Conservation (phyloP, 2,888 invertebrate species). For the Tipula helvola region DNA sequence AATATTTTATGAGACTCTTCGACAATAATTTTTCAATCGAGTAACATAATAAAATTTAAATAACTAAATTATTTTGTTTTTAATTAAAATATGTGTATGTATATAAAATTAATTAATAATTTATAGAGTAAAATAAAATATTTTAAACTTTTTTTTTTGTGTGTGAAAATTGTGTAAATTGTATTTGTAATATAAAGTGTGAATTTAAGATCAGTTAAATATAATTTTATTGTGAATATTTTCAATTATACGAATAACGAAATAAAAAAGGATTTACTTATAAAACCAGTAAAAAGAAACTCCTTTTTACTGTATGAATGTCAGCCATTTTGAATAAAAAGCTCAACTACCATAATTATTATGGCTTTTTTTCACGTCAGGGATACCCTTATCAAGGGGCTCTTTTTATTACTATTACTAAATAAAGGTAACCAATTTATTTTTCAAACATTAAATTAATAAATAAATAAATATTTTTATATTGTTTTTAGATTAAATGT, state of each 20-base stretch:
- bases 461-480: neutral
- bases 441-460: neutral
- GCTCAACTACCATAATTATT: constrained; percentile 17
- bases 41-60: neutral
- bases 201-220: neutral
- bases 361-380: neutral
- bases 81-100: neutral
- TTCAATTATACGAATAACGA: neutral
- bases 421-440: neutral
- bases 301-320: constrained; percentile 18
- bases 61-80: neutral
- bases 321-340: constrained; percentile 27
- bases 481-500: neutral
- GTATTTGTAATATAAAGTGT: neutral
- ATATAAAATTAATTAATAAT: neutral
- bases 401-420: neutral
- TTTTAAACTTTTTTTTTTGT: neutral
- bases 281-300: neutral
- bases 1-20: neutral
- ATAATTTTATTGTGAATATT: neutral
- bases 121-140: neutral
- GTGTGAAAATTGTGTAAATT: neutral
- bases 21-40: neutral
- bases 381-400: neutral
- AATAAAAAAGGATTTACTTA: neutral